Evolutionary conservation across 2,113 vertebrate genomes (phyloP), one percentile per base, ranked within the genome.

Genomic region (Harpagus bidentatus): DNA sequence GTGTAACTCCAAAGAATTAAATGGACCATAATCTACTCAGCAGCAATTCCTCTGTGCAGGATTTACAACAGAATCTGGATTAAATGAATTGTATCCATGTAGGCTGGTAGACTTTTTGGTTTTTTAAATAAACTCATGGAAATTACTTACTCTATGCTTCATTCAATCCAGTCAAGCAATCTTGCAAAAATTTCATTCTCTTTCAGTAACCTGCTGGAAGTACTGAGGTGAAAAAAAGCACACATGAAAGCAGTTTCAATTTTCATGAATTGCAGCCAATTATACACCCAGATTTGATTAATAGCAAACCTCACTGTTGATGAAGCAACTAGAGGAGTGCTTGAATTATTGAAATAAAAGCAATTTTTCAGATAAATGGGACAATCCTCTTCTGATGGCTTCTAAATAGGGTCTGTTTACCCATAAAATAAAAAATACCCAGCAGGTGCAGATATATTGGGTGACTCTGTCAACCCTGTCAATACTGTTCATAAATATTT

Each of bases 311-410:
- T 77, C 45, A 66, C 23, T 61, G 65, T 88, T 95, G 78, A 95
- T 96, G 61, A 86, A 61, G 42, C 63, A 83, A 40, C 69, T 29
- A 47, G 62, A 85, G 8, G 26, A 93, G 13, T 76, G 31, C 47
- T 94, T 95, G 74, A 93, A 77, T 90, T 82, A 91, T 76, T 91
- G 83, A 95, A 95, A 91, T 86, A 86, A 90, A 97, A 88, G 29
- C 55, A 94, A 61, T 61, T 97, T 83, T 91, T 70, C 43, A 83
- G 66, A 80, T 50, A 96, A 94, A 94, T 85, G 25, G 59, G 91
- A 86, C 7, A 88, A 47, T 82, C n/a, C 43, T 91, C 66, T 93
- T 70, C 47, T 91, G 21, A 25, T 85, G 78, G 50, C 6, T 67
- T 79, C 16, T 83, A 90, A 62, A 74, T 48, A 70, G 40, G 31